Evolutionary conservation across 2,797 vertebrate species (phyloP).

Genomic region (Aplochiton taeniatus): DNA sequence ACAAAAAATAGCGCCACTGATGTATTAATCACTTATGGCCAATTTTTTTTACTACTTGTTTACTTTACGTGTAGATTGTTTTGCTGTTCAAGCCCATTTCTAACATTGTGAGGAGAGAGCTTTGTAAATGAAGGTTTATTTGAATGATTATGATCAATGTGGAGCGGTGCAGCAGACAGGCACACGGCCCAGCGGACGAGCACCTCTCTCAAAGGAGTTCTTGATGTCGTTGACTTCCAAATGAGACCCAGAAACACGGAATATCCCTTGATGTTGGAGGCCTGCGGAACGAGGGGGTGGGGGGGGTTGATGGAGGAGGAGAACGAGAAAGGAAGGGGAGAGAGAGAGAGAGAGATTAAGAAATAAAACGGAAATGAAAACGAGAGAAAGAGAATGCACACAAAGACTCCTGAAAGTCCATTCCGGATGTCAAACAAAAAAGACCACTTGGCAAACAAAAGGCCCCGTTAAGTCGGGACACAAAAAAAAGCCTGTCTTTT

Average conservation of each 20-base stretch:
- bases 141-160: too few species aligned
- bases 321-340: constrained; percentile 3
- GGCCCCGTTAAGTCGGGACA: constrained; percentile 22
- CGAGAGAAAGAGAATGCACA: constrained; percentile 9
- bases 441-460: constrained; percentile 25
- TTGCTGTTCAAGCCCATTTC: too few species aligned
- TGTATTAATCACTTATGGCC: too few species aligned
- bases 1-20: too few species aligned
- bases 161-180: too few species aligned
- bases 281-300: constrained; percentile 70
- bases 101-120: too few species aligned
- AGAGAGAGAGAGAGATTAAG: not conserved
- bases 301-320: not conserved
- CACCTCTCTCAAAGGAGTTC: constrained; percentile 99
- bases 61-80: too few species aligned
- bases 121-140: too few species aligned
- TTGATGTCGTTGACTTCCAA: constrained; percentile 99
- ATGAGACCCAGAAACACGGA: constrained; percentile 95
- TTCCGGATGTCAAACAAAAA: constrained; percentile 9
- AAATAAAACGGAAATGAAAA: not conserved
- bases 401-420: constrained; percentile 7
- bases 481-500: constrained; percentile 40
- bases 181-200: not conserved
- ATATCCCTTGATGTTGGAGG: constrained; percentile 98
- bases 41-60: too few species aligned